Base-by-base conservation (phyloP, 2,888 invertebrate species). In the Crioceris asparagi region DNA sequence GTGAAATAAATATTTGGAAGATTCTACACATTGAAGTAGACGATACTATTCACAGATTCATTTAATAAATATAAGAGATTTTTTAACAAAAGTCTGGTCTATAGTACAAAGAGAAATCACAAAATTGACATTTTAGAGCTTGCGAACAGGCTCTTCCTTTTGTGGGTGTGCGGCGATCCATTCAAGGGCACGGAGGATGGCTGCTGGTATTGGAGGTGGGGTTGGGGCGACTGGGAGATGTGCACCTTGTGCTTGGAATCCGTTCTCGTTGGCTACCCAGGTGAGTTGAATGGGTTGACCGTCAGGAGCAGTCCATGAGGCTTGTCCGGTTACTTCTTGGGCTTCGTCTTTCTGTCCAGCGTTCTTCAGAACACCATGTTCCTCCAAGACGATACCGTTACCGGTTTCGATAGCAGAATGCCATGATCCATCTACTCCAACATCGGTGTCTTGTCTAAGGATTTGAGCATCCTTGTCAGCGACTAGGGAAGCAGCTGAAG, bases 191-290 rank as follows among this genome's bases (percentile, higher is more conserved):
- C 73, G 71, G 52, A 75, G 74, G 51, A 81, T 81, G 36, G 71
- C 75, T 40, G 67, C 71, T 32, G 81, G 81, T 40, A 79, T 74
- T 41, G 80, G 79, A 26, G 77, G 80, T 21, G 80, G 70, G 2
- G 74, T 74, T 18, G 19, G 63, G 7, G 46, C 43, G 10, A 49
- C 49, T 21, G 77, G 77, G 1, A 76, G 57, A 49, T 75, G 74
- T 14, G 66, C 66, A 11, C 75, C 74, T 50, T 66, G 69, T 4
- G 78, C 75, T 56, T 75, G 74, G 68, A 68, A 79, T 32, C 79
- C 79, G 47, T 39, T 25, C 26, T 39, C 35, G 16, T 39, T 29
- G 11, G 39, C 39, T 15, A 25, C 32, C 11, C 32, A 39, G 10
- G n/a, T 14, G 12, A 29, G 15, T 10, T 14, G n/a, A 15, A 49